Conservation (phyloP, 2,113 vertebrate genomes). For the Beaufortia kweichowensis region DNA sequence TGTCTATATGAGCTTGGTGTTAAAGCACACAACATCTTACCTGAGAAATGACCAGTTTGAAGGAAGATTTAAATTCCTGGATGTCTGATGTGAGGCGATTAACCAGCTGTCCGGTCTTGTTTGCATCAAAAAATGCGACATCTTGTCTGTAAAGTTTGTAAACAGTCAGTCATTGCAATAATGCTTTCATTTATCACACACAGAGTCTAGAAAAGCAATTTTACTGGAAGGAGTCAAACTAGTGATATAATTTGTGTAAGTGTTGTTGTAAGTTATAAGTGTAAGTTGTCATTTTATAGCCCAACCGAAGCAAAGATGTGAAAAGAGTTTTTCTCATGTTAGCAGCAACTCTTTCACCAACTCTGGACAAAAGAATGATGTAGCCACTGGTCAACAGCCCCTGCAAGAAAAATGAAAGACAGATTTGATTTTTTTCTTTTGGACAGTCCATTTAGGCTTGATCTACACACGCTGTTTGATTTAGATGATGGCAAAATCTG, state of each 20-base stretch:
- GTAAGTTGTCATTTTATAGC: too few relatives aligned
- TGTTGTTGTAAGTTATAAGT: too few relatives aligned
- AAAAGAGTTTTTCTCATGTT: slow-evolving; percentile 90
- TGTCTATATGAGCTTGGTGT: too few relatives aligned
- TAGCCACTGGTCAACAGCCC: slow-evolving; percentile 89
- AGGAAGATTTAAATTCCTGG: slow-evolving; percentile 96
- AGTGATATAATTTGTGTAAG: too few relatives aligned
- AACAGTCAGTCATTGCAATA: not conserved
- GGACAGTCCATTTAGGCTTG: too few relatives aligned
- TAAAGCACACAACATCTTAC: slow-evolving; percentile 62
- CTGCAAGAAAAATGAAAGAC: slow-evolving; percentile 61
- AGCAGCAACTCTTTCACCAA: slow-evolving; percentile 86
- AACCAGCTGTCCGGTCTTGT: slow-evolving; percentile 89
- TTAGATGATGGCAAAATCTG: too few relatives aligned
- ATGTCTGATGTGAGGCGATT: slow-evolving; percentile 87
- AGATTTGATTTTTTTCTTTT: too few relatives aligned
- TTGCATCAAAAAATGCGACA: slow-evolving; percentile 89
- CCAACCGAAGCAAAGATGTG: slow-evolving; percentile 80
- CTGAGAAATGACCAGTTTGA: slow-evolving; percentile 91
- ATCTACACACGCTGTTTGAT: not conserved
- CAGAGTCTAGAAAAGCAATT: too few relatives aligned
- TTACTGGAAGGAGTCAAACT: too few relatives aligned
- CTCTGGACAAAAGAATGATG: slow-evolving; percentile 83
- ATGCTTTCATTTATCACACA: too few relatives aligned
- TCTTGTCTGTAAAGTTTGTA: slow-evolving; percentile 80